These are phyloP conservation scores for Lepus timidus DNA, from an alignment of 2,113 vertebrate genomes.

Conservation along the genomic window DNA sequence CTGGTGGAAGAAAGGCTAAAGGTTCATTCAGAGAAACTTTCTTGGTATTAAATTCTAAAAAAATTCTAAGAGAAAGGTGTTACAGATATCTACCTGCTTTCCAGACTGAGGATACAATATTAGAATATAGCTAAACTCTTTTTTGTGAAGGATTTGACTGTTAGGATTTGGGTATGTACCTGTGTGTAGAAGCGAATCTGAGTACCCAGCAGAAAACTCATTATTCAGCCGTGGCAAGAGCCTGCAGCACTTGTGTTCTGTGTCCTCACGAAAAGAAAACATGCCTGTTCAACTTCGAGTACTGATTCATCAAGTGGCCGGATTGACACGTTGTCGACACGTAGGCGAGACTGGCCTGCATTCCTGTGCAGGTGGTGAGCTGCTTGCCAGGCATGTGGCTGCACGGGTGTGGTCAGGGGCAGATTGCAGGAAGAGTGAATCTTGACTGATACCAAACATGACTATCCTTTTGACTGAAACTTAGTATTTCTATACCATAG, in stretches of 20 bases:
- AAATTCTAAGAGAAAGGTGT: constrained; percentile 9
- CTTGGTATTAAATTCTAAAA: neutral
- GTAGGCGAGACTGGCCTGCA: constrained; percentile 2
- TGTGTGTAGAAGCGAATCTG: constrained; percentile 1
- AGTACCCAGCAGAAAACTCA: neutral
- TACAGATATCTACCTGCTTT: constrained; percentile 17
- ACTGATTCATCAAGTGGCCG: neutral
- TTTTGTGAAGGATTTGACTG: constrained; percentile 1
- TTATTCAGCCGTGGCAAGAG: neutral
- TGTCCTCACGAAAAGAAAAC: constrained; percentile 46
- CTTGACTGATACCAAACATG: neutral
- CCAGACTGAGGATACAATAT: neutral
- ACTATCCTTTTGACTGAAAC: constrained; percentile 12
- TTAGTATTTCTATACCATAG: neutral
- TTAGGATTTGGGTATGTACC: neutral
- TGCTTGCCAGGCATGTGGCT: neutral
- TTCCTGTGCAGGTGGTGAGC: neutral
- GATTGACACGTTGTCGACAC: neutral
- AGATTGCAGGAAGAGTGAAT: constrained; percentile 3
- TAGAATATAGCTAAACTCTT: neutral
- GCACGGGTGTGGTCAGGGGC: neutral
- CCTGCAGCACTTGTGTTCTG: constrained; percentile 26
- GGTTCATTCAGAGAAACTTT: constrained; percentile 6
- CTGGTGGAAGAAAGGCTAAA: constrained; percentile 40
- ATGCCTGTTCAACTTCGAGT: neutral